phyloP scores from a whole-genome alignment of 2,113 vertebrate genomes.

The zebrafish (Danio rerio) region GRCz12tu NC_133188.1:4999001-4999500 shows the following conservation, averaged over 20 bases:
- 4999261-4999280: slow-evolving; percentile 24
- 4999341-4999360: too few species aligned
- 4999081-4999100: slow-evolving; percentile 49
- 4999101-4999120: slow-evolving; percentile 77
- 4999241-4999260: neutral
- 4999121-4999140: slow-evolving; percentile 53
- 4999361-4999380: too few species aligned
- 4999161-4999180: slow-evolving; percentile 54
- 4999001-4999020: slow-evolving; percentile 74
- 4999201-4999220: slow-evolving; percentile 68
- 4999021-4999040: slow-evolving; percentile 18
- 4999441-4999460: too few species aligned
- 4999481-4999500: too few species aligned
- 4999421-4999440: too few species aligned
- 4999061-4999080: neutral
- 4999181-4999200: slow-evolving; percentile 46
- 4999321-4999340: neutral
- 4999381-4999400: too few species aligned
- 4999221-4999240: slow-evolving; percentile 58
- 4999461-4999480: too few species aligned
- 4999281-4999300: neutral
- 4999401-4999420: too few species aligned
- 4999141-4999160: slow-evolving; percentile 60
- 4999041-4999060: slow-evolving; percentile 23
- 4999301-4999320: neutral